Percentiles rank a stretch among this genome's conserved stretches.
phyloP scores from a whole-genome alignment of 2,113 vertebrate genomes.

The Phodopus roborovskii region DNA sequence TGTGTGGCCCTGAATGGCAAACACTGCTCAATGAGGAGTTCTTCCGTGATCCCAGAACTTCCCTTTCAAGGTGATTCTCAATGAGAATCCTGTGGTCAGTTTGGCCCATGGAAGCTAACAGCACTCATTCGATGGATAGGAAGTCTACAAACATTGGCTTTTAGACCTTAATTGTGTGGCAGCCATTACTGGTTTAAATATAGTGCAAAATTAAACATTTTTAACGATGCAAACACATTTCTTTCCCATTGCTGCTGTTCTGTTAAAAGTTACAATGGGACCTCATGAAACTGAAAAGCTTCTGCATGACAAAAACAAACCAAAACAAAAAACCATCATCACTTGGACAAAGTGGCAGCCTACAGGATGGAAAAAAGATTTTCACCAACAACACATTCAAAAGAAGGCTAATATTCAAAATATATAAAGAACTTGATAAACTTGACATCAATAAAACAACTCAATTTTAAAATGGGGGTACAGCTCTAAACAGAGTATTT shows the following conservation, averaged over 20 bases:
- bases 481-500: neutral
- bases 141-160: neutral
- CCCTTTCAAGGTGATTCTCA: conserved; percentile 46
- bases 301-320: neutral
- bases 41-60: neutral
- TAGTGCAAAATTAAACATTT: conserved; percentile 11
- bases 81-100: neutral
- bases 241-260: neutral
- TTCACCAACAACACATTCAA: neutral
- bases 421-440: neutral
- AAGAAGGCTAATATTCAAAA: neutral
- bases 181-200: neutral
- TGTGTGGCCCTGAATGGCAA: conserved; percentile 1
- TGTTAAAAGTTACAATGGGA: neutral
- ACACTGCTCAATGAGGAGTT: conserved; percentile 8
- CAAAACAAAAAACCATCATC: neutral
- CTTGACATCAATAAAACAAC: neutral
- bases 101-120: neutral
- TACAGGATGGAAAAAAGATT: neutral
- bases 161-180: neutral
- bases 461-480: neutral
- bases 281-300: neutral
- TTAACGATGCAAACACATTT: neutral
- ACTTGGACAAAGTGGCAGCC: neutral
- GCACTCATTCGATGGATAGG: neutral